Percentiles rank a stretch among this genome's conserved stretches.
Evolutionary conservation across 2,113 vertebrate genomes (phyloP).

Genomic region (Rissa tridactyla): DNA sequence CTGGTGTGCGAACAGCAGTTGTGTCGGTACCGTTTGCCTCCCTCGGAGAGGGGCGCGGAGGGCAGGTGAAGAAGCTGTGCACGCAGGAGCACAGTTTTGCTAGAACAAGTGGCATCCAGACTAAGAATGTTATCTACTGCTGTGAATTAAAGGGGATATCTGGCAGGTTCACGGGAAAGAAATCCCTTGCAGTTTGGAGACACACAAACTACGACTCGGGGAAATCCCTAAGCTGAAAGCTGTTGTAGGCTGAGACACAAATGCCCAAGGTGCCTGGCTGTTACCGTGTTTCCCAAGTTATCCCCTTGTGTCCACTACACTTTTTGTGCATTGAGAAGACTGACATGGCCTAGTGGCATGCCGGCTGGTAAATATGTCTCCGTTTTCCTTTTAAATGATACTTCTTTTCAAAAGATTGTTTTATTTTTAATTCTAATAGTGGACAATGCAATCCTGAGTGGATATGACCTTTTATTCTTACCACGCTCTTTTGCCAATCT

Average conservation of each 20-base stretch:
- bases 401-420: not conserved
- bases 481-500: not conserved
- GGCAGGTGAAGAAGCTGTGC: not conserved
- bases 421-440: not conserved
- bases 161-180: not conserved
- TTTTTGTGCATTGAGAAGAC: fast-evolving
- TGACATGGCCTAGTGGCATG: not conserved
- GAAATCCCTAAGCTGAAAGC: not conserved
- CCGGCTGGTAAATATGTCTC: not conserved
- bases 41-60: not conserved
- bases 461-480: not conserved
- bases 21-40: not conserved
- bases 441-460: not conserved
- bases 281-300: fast-evolving
- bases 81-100: not conserved
- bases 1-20: not conserved
- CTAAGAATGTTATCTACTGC: not conserved
- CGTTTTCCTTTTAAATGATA: not conserved
- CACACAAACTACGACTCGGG: not conserved
- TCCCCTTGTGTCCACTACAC: no score
- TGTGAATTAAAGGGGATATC: not conserved
- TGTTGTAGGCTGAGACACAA: not conserved
- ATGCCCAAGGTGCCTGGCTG: not conserved
- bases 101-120: not conserved
- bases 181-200: not conserved